A percentile compares a stretch with the other conserved stretches of the same genome.
Evolutionary conservation across 2,113 vertebrate genomes (phyloP).

Genomic region (Microcebus tavaratra): DNA sequence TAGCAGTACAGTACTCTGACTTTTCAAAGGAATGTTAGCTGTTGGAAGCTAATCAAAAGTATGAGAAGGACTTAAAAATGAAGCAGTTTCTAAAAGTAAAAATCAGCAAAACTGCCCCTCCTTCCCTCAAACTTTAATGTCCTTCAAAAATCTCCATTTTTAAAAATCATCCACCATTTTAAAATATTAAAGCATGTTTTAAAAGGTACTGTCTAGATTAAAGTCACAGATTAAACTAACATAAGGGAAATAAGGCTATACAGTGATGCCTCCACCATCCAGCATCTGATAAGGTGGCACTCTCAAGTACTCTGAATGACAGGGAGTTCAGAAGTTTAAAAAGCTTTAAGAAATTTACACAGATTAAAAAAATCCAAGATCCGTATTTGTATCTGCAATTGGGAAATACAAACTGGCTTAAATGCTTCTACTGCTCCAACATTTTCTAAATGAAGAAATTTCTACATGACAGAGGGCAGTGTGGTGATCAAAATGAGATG

Average conservation of each 20-base stretch:
- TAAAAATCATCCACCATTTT: background rate
- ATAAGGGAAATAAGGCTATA: background rate
- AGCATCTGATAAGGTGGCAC: background rate
- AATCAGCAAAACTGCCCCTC: constrained; percentile 55
- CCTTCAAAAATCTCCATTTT: background rate
- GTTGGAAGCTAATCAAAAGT: constrained; percentile 72
- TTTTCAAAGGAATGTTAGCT: constrained; percentile 74
- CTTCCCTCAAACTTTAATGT: background rate
- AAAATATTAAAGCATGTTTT: background rate
- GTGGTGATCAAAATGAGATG: background rate
- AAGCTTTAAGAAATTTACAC: background rate
- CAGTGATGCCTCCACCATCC: background rate
- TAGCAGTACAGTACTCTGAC: constrained; percentile 33
- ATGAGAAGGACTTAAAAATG: constrained; percentile 45
- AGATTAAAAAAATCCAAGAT: background rate
- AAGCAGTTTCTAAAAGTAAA: constrained; percentile 60
- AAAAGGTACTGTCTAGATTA: background rate
- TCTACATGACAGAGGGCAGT: background rate
- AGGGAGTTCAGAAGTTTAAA: background rate
- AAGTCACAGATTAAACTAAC: background rate
- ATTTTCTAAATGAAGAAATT: background rate
- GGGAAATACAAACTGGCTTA: background rate
- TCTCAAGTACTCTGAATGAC: background rate
- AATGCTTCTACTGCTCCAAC: background rate
- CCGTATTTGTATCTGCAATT: background rate